These are phyloP conservation scores for Albula glossodonta DNA, from an alignment of 2,113 vertebrate genomes.

Conservation along the genomic window DNA sequence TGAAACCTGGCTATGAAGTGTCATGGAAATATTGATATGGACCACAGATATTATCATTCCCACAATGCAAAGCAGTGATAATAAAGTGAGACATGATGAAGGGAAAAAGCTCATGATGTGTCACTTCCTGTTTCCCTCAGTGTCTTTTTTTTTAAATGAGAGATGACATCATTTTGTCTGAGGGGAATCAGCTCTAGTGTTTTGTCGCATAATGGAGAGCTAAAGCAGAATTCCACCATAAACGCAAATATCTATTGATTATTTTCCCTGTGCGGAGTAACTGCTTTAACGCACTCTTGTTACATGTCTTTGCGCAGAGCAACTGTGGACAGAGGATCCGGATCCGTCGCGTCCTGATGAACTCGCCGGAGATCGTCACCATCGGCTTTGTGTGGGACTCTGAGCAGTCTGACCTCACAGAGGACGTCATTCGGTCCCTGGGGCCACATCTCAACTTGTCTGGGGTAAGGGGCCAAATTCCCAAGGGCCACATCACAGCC, in stretches of 20 bases:
- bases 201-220: no score
- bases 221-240: no score
- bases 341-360: constrained; percentile 95
- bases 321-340: constrained; percentile 93
- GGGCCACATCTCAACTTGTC: constrained; percentile 85
- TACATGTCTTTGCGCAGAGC: constrained; percentile 68
- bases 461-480: constrained; percentile 67
- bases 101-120: background rate
- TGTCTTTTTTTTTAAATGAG: background rate
- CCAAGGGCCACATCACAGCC: no score
- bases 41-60: background rate
- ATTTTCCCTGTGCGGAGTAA: background rate
- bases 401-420: constrained; percentile 89
- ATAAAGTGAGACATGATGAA: background rate
- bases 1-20: background rate
- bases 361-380: constrained; percentile 93
- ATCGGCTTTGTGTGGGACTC: constrained; percentile 96
- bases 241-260: no score
- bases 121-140: background rate
- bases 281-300: background rate
- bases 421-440: constrained; percentile 86
- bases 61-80: background rate
- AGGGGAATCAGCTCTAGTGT: background rate
- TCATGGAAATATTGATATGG: background rate
- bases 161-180: background rate